Base-by-base conservation (phyloP, 1,140 invertebrate genomes). In the Calycopis cecrops region DNA sequence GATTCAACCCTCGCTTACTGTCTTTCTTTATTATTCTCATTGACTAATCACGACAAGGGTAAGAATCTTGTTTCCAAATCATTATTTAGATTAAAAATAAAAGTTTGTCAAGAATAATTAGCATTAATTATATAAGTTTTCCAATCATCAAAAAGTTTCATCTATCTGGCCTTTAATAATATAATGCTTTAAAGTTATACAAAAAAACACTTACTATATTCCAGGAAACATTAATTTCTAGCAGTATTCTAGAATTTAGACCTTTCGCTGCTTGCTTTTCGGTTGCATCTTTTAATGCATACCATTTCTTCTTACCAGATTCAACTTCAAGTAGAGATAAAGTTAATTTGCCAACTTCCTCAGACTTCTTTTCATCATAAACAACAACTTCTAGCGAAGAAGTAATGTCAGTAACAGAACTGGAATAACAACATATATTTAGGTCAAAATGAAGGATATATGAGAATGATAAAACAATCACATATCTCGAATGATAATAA, bases 381-480 rank as follows among this genome's bases (percentile, higher is more conserved):
- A 99, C 95, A 0, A 96, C 98, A 8, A 99, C 90, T 86, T 99
- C 97, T 55, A 99, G 83, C 14, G 96, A 92, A 47, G 96, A 95
- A 69, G 99, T 98, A 38, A 99, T 97, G 77, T 99, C 98, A 69
- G 97, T 97, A 0, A 99, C 92, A 71, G 95, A 93, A 76, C 96
- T 98, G 77, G 48, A 90, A 84, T 18, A 16, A 16, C 8, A 49
- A 50, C 42, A 4, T 35, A 18, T 37, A 12, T 47, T 9, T 34
- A 53, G 16, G 7, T 6, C 14, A 34, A 34, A 14, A 33, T n/a
- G 18, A 34, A 9, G 1, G 11, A 10, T 4, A 16, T n/a, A 18
- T 18, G 4, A 9, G 14, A 8, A 4, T 9, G 4, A 3, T 14
- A 3, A 42, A 9, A 9, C 14, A 44, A 44, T 40, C 14, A 7